Evolutionary conservation across 2,113 vertebrate species (phyloP).

Genomic region (Vulpes lagopus): DNA sequence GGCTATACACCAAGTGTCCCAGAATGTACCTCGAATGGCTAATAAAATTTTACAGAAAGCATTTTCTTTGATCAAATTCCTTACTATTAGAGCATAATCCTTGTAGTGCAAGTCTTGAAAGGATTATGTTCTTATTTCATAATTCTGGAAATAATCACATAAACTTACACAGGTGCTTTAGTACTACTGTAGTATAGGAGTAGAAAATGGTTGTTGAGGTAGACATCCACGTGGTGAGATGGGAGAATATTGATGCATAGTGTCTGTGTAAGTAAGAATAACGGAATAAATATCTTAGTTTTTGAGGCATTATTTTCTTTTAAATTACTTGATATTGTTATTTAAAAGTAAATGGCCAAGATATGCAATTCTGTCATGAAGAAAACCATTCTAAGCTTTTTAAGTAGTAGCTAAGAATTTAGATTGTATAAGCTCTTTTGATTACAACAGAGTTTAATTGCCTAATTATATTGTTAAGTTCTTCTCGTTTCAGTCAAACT

Average conservation of each 20-base stretch:
- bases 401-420: conserved; percentile 60
- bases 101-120: conserved; percentile 6
- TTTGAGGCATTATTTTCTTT: conserved; percentile 42
- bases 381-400: conserved; percentile 39
- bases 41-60: not conserved
- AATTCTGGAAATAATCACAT: conserved; percentile 36
- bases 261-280: conserved; percentile 36
- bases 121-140: conserved; percentile 3
- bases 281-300: not conserved
- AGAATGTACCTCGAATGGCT: conserved; percentile 27
- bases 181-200: not conserved
- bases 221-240: not conserved
- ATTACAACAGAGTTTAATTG: conserved; percentile 79
- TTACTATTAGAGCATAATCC: not conserved
- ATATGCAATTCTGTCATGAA: not conserved
- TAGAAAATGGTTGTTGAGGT: not conserved
- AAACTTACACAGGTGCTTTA: not conserved
- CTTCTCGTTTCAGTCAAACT: conserved; percentile 93
- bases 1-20: not conserved
- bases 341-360: conserved; percentile 26
- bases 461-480: conserved; percentile 80
- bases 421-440: conserved; percentile 61
- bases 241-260: not conserved
- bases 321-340: conserved; percentile 33
- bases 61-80: conserved; percentile 48